Conservation (phyloP, 2,113 vertebrate genomes). For the Trachemys scripta region DNA sequence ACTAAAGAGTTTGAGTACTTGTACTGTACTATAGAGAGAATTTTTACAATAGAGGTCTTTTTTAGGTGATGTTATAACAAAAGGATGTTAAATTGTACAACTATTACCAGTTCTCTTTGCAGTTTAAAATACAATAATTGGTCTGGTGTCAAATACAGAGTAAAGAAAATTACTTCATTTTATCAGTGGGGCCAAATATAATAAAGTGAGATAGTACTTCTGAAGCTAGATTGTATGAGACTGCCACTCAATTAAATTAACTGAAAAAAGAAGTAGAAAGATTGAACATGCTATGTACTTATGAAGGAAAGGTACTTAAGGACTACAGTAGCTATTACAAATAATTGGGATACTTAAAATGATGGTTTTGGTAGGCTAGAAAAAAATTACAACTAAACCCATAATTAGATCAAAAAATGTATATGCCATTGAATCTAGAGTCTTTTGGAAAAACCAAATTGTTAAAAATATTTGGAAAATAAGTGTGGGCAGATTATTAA, state of each 20-base stretch:
- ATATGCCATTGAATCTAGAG: not conserved
- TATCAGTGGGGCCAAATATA: not conserved
- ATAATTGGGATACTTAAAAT: not conserved
- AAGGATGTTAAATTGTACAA: accelerated
- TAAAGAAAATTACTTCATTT: not conserved
- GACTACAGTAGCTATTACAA: not conserved
- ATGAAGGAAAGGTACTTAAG: not conserved
- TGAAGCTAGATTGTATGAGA: not conserved
- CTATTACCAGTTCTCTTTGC: not conserved
- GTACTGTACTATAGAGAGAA: not conserved
- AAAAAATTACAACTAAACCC: not conserved
- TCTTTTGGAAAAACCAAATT: not conserved
- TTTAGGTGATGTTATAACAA: not conserved
- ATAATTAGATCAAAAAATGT: not conserved
- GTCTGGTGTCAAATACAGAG: not conserved
- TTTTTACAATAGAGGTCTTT: not conserved
- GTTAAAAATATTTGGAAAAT: not conserved
- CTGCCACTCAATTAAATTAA: not conserved
- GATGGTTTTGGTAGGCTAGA: not conserved
- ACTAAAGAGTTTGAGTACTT: not conserved
- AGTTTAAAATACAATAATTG: not conserved
- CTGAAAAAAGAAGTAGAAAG: not conserved
- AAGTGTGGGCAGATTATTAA: not conserved
- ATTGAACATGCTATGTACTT: not conserved
- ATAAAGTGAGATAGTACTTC: not conserved